Percentiles rank a stretch among this genome's conserved stretches.
Conservation (phyloP, 2,888 invertebrate species). For the Hylaea fasciaria region DNA sequence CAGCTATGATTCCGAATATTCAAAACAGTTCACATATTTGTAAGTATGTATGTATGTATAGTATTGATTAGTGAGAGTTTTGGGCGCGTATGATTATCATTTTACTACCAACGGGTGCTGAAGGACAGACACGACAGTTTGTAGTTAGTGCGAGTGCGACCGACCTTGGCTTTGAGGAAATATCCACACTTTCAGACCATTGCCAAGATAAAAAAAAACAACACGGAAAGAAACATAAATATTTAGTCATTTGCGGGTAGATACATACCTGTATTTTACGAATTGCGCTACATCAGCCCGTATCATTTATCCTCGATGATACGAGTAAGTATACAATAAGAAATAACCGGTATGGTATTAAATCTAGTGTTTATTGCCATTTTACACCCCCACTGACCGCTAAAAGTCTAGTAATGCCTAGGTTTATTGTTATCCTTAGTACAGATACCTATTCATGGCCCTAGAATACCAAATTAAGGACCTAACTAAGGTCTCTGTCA, state of each 20-base stretch:
- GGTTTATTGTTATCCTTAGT: constrained; percentile 9
- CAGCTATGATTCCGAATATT: too few species aligned
- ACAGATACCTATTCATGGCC: constrained; percentile 2
- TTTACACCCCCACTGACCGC: constrained; percentile 11
- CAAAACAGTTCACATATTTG: background rate
- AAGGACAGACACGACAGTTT: constrained; percentile 26
- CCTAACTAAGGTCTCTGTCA: background rate
- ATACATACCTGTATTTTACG: too few species aligned
- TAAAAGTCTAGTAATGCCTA: constrained; percentile 9
- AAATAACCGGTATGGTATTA: background rate
- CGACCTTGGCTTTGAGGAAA: constrained; percentile 15
- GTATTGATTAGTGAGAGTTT: constrained; percentile 10
- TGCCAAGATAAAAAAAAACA: too few species aligned
- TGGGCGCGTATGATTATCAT: constrained; percentile 2
- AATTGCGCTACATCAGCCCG: too few species aligned
- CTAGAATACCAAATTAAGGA: background rate
- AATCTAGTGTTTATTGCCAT: background rate
- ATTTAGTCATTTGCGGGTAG: too few species aligned
- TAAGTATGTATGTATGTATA: too few species aligned
- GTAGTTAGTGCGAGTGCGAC: constrained; percentile 15
- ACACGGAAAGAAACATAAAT: too few species aligned
- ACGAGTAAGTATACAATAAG: too few species aligned
- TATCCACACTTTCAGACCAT: background rate
- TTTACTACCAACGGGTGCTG: constrained; percentile 10
- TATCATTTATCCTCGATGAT: background rate